Evolutionary conservation across 2,888 invertebrate genomes (phyloP), one percentile per base, ranked within the genome.

Genomic region (Brachynemurus nebulosus): DNA sequence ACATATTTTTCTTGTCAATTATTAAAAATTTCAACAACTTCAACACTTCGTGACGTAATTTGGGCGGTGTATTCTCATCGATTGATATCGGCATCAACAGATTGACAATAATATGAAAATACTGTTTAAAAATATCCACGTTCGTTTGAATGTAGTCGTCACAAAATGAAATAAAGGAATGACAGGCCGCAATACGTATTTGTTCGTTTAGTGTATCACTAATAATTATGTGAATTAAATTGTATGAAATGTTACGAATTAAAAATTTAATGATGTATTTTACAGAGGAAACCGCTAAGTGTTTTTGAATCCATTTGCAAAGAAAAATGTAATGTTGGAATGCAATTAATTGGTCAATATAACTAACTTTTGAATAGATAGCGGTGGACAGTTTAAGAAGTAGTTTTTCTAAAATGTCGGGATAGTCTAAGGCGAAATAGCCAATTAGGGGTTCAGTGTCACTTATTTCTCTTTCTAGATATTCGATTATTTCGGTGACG

Each of bases 11-110:
- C 53, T 74, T 65, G 36, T 75, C 67, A 1, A 69, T 59, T 11
- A 76, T 58, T 12, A 83, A 57, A 52, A 69, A 70, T n/a, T 65
- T 56, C 1, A 80, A 55, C 16, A 76, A 56, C 12, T 59, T 50
- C 4, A 63, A 51, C 46, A 70, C 65, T 68, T 55, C 2, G n/a
- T 30, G 9, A 30, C 14, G 30, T 30, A 30, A 30, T 9, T 6
- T 6, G 14, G 4, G 4, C 2, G n/a, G 4, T 9, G 30, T 14
- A 12, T n/a, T 30, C 5, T 5, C 3, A 30, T 5, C 14, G n/a
- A 12, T 30, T 11, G 57, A 55, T 8, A 63, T 65, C 1, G 70
- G 63, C 14, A 70, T 66, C 20, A 81, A 55, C 36, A 67, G 66
- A 7, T 70, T 67, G 1, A 78, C 61, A n/a, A 72, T 62, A 40